Evolutionary conservation across 37 sponge, comb jelly and placozoan species (phyloP).

Genomic region (Ianthella basta): DNA sequence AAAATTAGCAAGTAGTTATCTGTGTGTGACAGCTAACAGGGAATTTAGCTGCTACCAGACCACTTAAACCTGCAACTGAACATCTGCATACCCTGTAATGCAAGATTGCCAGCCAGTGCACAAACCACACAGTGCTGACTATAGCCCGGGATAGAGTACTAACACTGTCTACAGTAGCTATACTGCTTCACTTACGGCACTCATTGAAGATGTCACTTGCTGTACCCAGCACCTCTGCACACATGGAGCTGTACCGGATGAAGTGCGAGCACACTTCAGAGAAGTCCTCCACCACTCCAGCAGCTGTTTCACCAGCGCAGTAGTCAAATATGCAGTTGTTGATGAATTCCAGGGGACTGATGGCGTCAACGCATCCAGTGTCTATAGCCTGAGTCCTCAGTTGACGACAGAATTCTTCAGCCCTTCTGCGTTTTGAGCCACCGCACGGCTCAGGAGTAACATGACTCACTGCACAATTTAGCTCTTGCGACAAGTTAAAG

Average conservation of each 20-base stretch:
- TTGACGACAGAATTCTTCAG: not conserved
- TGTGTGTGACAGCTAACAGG: too few relatives aligned
- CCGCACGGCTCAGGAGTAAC: not conserved
- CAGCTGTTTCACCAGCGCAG: not conserved
- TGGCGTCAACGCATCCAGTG: not conserved
- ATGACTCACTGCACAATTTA: not conserved
- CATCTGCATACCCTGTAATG: too few relatives aligned
- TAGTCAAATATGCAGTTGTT: conserved; percentile 1
- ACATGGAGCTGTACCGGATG: not conserved
- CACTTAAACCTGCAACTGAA: too few relatives aligned
- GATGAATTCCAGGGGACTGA: conserved; percentile 1
- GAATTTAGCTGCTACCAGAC: too few relatives aligned
- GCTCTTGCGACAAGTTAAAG: not conserved
- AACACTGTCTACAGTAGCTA: too few relatives aligned
- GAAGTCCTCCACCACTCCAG: not conserved
- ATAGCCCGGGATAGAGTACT: too few relatives aligned
- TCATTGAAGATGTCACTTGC: not conserved
- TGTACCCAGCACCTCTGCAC: not conserved
- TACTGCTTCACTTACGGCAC: too few relatives aligned
- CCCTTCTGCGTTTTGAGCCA: not conserved
- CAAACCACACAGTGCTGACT: too few relatives aligned
- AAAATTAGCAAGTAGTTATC: too few relatives aligned
- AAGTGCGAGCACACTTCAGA: not conserved
- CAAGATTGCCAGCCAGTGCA: too few relatives aligned
- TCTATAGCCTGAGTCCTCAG: not conserved